These are phyloP conservation scores for Ciconia nigra DNA, from an alignment of 2,797 vertebrate species.

Conservation along the genomic window DNA sequence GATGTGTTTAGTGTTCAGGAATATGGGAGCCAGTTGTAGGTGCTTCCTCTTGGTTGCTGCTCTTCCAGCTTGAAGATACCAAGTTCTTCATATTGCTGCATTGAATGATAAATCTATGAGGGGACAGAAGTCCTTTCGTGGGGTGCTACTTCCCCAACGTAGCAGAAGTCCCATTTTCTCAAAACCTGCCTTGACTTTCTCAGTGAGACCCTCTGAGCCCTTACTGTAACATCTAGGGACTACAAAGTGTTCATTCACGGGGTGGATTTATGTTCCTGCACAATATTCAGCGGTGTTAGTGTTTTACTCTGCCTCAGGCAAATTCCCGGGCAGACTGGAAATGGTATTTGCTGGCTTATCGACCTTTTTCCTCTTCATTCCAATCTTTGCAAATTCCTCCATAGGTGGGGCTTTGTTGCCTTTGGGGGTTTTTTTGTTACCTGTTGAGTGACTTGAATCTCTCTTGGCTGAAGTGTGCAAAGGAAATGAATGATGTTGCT, in stretches of 20 bases:
- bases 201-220: not conserved
- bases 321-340: not conserved
- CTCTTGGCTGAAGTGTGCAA: not conserved
- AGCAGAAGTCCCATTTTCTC: not conserved
- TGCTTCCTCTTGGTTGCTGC: not conserved
- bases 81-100: not conserved
- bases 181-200: not conserved
- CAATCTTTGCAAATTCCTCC: not conserved
- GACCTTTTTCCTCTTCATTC: not conserved
- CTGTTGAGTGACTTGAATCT: accelerated
- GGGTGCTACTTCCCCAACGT: not conserved
- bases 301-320: not conserved
- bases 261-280: too few relatives aligned
- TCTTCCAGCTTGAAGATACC: not conserved
- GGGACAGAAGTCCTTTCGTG: not conserved
- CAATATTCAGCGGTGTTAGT: not conserved
- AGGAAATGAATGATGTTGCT: not conserved
- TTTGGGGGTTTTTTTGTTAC: not conserved
- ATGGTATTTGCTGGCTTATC: not conserved
- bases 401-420: not conserved
- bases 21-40: not conserved
- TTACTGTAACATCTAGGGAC: not conserved
- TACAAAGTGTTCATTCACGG: accelerated
- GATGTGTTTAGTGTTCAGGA: not conserved
- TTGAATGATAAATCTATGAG: not conserved